Conservation (phyloP, 1,140 invertebrate genomes). For the Aphaenogaster ashmeadi region DNA sequence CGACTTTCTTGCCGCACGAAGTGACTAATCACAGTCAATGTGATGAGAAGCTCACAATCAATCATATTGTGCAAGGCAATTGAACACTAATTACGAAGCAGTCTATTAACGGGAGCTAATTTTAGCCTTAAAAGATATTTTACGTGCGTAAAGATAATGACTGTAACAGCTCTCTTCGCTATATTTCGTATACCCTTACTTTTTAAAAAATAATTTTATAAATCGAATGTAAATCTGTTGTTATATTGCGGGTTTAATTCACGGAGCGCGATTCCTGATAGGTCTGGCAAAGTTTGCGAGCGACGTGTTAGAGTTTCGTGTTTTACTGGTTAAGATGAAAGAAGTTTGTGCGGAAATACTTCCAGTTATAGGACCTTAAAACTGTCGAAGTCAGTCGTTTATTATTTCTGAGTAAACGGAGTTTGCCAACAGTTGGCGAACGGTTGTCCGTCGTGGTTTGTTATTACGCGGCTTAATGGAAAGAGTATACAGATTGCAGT, state of each 20-base stretch:
- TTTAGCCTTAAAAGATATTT: constrained; percentile 5
- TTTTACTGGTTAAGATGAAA: constrained; percentile 2
- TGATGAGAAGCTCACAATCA: constrained; percentile 3
- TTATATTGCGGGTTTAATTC: not conserved
- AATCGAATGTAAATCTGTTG: not conserved
- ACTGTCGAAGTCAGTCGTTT: constrained; percentile 24
- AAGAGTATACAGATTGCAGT: not conserved
- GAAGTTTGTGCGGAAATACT: constrained; percentile 36
- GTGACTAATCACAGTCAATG: constrained; percentile 26
- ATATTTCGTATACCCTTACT: not conserved
- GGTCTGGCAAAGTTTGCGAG: not conserved
- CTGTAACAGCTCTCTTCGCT: not conserved
- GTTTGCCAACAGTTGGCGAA: constrained; percentile 35
- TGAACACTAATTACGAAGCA: constrained; percentile 18
- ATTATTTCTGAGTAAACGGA: constrained; percentile 21
- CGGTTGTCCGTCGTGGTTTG: not conserved
- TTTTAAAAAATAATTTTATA: not conserved
- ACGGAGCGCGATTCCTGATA: not conserved
- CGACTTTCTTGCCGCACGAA: not conserved
- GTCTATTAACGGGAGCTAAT: not conserved
- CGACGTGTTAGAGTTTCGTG: too few species aligned
- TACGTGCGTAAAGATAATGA: not conserved
- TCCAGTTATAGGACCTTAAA: constrained; percentile 25
- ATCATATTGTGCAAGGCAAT: constrained; percentile 30
- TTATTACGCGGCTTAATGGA: constrained; percentile 19